Percentiles rank a stretch among this genome's conserved stretches.
Conservation (phyloP, 2,888 invertebrate genomes). For the Drosophila borealis region DNA sequence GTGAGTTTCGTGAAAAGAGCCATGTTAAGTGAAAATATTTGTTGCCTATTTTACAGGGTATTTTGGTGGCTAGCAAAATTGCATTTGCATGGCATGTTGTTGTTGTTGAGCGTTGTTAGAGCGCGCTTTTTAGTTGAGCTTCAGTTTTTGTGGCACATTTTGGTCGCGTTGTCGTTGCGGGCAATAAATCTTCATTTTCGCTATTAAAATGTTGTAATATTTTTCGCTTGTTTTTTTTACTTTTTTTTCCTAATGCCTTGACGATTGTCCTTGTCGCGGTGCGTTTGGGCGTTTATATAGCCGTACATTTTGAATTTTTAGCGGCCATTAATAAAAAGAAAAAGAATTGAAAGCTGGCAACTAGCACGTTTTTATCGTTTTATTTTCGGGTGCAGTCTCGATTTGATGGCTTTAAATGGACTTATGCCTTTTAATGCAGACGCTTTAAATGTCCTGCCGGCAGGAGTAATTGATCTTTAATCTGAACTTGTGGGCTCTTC, state of each 20-base stretch:
- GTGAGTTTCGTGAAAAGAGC: no score
- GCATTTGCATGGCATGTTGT: background rate
- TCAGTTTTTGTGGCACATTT: constrained; percentile 58
- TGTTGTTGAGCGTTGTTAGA: constrained; percentile 39
- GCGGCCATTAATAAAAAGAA: constrained; percentile 58
- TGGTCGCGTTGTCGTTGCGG: constrained; percentile 52
- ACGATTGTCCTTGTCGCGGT: constrained; percentile 56
- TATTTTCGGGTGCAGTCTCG: constrained; percentile 42
- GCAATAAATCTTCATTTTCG: constrained; percentile 78
- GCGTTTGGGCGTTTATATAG: constrained; percentile 40
- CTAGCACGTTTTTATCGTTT: constrained; percentile 42
- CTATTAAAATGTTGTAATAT: constrained; percentile 80
- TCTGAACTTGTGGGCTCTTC: constrained; percentile 28
- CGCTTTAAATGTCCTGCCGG: constrained; percentile 19
- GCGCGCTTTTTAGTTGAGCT: constrained; percentile 58
- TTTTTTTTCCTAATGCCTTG: constrained; percentile 49
- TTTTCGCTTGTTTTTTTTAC: constrained; percentile 44
- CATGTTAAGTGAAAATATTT: no score
- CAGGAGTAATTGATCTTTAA: constrained; percentile 63
- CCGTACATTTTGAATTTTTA: constrained; percentile 51
- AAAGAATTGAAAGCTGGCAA: constrained; percentile 43
- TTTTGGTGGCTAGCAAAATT: constrained; percentile 6
- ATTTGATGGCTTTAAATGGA: constrained; percentile 61
- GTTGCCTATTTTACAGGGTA: constrained; percentile 2
- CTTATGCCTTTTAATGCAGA: constrained; percentile 45